These are phyloP conservation scores for Drosophila mercatorum DNA, from an alignment of 2,888 invertebrate genomes.

Conservation along the genomic window DNA sequence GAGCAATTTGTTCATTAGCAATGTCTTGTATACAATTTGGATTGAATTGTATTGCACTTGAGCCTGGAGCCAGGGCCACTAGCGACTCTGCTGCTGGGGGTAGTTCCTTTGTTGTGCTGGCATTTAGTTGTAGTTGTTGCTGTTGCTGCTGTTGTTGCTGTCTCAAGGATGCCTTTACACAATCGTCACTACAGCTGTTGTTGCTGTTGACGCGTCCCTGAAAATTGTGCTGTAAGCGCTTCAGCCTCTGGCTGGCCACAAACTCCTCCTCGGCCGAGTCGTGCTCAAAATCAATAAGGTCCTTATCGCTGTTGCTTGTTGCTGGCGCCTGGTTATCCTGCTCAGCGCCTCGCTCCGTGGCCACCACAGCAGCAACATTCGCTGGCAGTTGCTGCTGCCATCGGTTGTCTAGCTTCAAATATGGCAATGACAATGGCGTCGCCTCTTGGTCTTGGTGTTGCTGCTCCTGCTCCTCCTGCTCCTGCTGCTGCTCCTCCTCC, in stretches of 20 bases:
- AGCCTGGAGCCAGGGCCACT: slow-evolving; percentile 30
- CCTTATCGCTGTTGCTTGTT: slow-evolving; percentile 48
- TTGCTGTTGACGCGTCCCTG: slow-evolving; percentile 76
- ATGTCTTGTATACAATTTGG: slow-evolving; percentile 54
- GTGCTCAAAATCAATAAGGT: slow-evolving; percentile 74
- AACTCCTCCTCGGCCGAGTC: slow-evolving; percentile 77
- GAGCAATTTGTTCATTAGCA: slow-evolving; percentile 52
- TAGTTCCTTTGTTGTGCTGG: slow-evolving; percentile 66
- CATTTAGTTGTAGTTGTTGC: slow-evolving; percentile 47
- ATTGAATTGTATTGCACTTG: slow-evolving; percentile 74
- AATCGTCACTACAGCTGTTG: slow-evolving; percentile 58
- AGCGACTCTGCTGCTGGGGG: slow-evolving; percentile 45
- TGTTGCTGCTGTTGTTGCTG: slow-evolving; percentile 35
- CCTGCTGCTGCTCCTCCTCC: slow-evolving; percentile 19
- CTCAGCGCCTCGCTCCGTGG: slow-evolving; percentile 11
- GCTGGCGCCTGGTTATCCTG: not conserved
- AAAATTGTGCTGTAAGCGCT: slow-evolving; percentile 85
- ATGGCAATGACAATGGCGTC: slow-evolving; percentile 78
- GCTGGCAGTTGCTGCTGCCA: slow-evolving; percentile 22
- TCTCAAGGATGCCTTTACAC: slow-evolving; percentile 74
- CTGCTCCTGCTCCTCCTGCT: slow-evolving; percentile 12
- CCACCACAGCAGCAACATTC: slow-evolving; percentile 50
- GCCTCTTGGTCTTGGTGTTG: slow-evolving; percentile 15
- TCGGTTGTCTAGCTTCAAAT: slow-evolving; percentile 33
- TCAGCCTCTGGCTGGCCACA: slow-evolving; percentile 85